A percentile compares a stretch with the other conserved stretches of the same genome.
These are phyloP conservation scores for Saguinus midas DNA, from an alignment of 2,113 vertebrate species.

Conservation along the genomic window DNA sequence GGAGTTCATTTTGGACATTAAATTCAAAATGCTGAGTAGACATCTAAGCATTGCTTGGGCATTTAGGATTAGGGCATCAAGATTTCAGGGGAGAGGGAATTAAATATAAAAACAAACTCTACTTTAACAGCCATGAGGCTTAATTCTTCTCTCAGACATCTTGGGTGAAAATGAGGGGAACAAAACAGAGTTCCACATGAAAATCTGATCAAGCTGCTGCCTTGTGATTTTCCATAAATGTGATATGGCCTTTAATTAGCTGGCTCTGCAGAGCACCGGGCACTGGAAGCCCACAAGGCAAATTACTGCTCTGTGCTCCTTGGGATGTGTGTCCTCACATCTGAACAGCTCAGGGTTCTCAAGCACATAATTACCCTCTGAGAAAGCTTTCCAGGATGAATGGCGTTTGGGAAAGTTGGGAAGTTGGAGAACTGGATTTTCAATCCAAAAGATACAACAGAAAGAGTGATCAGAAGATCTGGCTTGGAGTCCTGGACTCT, in stretches of 20 bases:
- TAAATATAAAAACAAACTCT: neutral
- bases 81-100: neutral
- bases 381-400: constrained; percentile 40
- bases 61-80: neutral
- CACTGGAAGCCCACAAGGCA: neutral
- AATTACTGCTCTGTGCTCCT: neutral
- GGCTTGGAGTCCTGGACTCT: neutral
- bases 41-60: neutral
- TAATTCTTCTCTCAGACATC: neutral
- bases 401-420: constrained; percentile 5
- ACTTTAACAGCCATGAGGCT: neutral
- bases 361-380: constrained; percentile 13
- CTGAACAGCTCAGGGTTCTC: neutral
- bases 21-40: neutral
- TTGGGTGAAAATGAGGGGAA: neutral
- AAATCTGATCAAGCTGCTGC: neutral
- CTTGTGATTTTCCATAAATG: constrained; percentile 35
- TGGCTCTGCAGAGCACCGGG: neutral
- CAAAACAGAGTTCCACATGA: neutral
- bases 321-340: neutral
- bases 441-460: neutral
- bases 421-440: constrained; percentile 38
- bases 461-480: neutral
- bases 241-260: constrained; percentile 48
- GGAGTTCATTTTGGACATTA: neutral